Evolutionary conservation across 2,113 vertebrate species (phyloP).

Genomic region (Lamprologus lemairii): DNA sequence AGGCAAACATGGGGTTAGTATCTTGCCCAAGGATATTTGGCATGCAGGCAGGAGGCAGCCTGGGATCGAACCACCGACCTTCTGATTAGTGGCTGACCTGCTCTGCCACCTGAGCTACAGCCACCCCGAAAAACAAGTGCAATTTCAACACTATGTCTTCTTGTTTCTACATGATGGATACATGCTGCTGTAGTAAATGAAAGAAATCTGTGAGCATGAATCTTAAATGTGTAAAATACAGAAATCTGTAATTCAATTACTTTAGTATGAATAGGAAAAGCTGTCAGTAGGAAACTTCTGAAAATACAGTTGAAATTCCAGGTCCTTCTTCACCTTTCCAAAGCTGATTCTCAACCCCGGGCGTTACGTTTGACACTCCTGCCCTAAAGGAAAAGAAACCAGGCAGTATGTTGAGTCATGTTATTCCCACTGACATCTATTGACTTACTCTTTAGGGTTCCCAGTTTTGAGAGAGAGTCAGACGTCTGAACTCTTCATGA

Average conservation of each 20-base stretch:
- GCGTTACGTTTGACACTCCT: background rate
- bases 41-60: accelerated
- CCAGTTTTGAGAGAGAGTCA: background rate
- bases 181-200: background rate
- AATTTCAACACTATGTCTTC: background rate
- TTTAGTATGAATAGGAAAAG: background rate
- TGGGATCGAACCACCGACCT: no score
- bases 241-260: background rate
- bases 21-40: no score
- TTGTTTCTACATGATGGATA: background rate
- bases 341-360: background rate
- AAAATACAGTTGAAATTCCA: background rate
- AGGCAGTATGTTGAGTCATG: accelerated
- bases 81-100: no score
- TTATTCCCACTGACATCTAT: background rate
- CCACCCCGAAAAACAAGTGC: accelerated
- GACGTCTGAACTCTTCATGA: background rate
- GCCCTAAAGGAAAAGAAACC: background rate
- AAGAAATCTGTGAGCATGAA: background rate
- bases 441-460: background rate
- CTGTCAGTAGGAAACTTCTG: background rate
- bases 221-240: background rate
- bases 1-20: accelerated
- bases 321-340: background rate
- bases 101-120: no score